Percentiles rank a stretch among this genome's conserved stretches.
phyloP scores from a whole-genome alignment of 2,888 invertebrate species.

The Ennomos quercinarius region DNA sequence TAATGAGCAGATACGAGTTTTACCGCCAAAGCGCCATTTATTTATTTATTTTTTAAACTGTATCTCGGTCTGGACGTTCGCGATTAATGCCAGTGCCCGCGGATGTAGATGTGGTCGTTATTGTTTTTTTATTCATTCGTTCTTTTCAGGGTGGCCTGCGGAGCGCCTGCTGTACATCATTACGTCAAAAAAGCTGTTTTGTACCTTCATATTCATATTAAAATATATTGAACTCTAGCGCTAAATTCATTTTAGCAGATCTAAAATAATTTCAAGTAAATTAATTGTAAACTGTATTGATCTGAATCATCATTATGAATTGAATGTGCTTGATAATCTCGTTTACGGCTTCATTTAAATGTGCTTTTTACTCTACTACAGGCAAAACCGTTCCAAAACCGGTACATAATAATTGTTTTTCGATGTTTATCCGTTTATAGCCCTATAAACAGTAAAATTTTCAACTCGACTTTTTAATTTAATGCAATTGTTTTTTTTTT shows the following conservation, averaged over 20 bases:
- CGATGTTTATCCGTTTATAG: conserved; percentile 3
- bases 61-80: conserved; percentile 67
- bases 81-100: conserved; percentile 69
- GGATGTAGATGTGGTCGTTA: conserved; percentile 44
- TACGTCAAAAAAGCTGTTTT: no score
- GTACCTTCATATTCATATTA: not conserved
- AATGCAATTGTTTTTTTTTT: not conserved
- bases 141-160: conserved; percentile 60
- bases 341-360: conserved; percentile 17
- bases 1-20: conserved; percentile 55
- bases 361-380: not conserved
- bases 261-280: no score
- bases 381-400: conserved; percentile 13
- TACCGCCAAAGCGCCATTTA: conserved; percentile 73
- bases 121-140: conserved; percentile 45
- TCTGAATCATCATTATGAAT: no score
- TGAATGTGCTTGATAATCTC: conserved; percentile 5
- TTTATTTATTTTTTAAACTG: conserved; percentile 72
- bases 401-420: conserved; percentile 11
- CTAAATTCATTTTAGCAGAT: no score
- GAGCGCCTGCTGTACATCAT: conserved; percentile 15
- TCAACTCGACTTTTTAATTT: conserved; percentile 5
- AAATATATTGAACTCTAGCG: no score
- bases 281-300: no score
- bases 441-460: not conserved